These are phyloP conservation scores for Sinocyclocheilus rhinocerous DNA, from an alignment of 2,113 vertebrate genomes.

Conservation along the genomic window DNA sequence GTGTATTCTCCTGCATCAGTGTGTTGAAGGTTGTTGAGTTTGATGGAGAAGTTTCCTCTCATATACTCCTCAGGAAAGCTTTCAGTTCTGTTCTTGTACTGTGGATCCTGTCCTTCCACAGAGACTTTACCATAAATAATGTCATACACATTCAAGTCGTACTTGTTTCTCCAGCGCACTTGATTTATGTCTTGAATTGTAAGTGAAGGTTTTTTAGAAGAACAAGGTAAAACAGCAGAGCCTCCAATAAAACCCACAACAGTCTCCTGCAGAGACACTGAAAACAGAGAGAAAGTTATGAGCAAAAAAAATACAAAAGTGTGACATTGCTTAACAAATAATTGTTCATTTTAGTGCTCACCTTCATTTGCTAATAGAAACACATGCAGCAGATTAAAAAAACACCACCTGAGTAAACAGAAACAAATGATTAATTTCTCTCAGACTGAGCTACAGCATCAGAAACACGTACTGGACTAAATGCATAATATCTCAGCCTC, in stretches of 20 bases:
- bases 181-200: not conserved
- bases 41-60: too few species aligned
- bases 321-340: not conserved
- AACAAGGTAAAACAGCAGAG: not conserved
- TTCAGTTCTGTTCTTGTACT: not conserved
- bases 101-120: accelerated
- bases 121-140: not conserved
- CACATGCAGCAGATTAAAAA: not conserved
- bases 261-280: not conserved
- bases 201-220: not conserved
- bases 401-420: too few species aligned
- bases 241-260: not conserved
- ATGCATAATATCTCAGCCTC: too few species aligned
- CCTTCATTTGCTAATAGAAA: not conserved
- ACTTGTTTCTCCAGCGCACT: not conserved
- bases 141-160: not conserved
- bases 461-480: too few species aligned
- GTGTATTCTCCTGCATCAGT: too few species aligned
- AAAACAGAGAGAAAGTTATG: too few species aligned
- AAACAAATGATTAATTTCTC: too few species aligned
- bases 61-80: not conserved
- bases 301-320: not conserved
- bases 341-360: not conserved
- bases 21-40: too few species aligned
- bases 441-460: too few species aligned